Evolutionary conservation across 2,797 vertebrate genomes (phyloP).

Genomic region (Mormyrus proboscirostris): DNA sequence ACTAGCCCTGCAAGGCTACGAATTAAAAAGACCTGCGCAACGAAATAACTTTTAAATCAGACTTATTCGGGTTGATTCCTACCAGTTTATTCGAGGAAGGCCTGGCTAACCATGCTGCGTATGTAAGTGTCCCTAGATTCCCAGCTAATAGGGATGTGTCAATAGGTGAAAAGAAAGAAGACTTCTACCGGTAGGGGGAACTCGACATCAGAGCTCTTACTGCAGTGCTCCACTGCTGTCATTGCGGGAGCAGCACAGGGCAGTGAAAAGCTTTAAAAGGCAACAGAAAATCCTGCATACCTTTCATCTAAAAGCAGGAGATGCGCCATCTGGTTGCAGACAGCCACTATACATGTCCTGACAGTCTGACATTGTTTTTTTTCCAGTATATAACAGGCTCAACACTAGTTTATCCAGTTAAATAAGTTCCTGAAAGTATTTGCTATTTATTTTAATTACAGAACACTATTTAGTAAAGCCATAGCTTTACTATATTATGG

Average conservation of each 20-base stretch:
- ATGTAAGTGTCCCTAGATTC: not conserved
- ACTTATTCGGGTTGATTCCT: not conserved
- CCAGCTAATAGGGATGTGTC: not conserved
- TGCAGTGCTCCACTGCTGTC: constrained; percentile 18
- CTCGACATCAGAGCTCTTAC: constrained; percentile 8
- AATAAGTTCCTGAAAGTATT: not conserved
- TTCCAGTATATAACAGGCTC: not conserved
- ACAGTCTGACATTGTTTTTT: not conserved
- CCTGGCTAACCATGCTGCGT: not conserved
- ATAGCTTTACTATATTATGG: not conserved
- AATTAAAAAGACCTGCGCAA: not conserved
- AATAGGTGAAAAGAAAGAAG: not conserved
- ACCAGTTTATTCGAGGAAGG: not conserved
- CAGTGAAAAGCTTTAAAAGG: not conserved
- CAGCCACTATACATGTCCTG: not conserved
- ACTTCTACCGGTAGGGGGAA: constrained; percentile 16
- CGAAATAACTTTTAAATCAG: not conserved
- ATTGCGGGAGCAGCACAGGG: not conserved
- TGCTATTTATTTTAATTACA: not conserved
- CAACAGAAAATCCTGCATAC: not conserved
- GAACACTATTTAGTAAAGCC: not conserved
- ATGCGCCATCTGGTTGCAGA: constrained; percentile 8
- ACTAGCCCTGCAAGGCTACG: not conserved
- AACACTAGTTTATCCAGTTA: not conserved
- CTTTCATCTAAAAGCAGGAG: not conserved